Conservation (phyloP, 2,113 vertebrate species). For the Malurus elegans region DNA sequence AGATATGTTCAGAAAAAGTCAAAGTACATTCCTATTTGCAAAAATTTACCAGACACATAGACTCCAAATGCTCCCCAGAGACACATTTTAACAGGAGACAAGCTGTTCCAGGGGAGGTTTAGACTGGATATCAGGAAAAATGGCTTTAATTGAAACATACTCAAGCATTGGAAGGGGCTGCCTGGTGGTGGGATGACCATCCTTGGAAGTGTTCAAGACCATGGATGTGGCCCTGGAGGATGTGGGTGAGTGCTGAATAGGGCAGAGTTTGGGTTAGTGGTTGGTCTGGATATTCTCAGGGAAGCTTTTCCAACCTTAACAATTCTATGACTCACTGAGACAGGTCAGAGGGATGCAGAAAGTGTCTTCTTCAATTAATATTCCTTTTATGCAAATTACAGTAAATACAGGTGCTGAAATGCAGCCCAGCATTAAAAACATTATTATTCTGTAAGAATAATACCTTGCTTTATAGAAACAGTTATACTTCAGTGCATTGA, state of each 20-base stretch:
- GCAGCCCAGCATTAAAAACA: not conserved
- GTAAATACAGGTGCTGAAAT: not conserved
- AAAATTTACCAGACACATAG: not conserved
- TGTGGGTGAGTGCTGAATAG: not conserved
- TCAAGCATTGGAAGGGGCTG: not conserved
- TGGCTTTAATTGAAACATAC: not conserved
- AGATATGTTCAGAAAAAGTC: not conserved
- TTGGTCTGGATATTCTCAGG: accelerated
- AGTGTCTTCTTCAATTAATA: not conserved
- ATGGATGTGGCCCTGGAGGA: not conserved
- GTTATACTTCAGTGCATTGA: not conserved
- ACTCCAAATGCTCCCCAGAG: not conserved
- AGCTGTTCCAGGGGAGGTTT: not conserved
- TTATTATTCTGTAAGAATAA: not conserved
- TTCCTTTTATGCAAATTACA: not conserved
- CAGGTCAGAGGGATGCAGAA: not conserved
- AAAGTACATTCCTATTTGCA: not conserved
- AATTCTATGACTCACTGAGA: not conserved
- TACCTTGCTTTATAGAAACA: not conserved
- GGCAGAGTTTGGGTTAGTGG: not conserved
- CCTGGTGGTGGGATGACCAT: not conserved
- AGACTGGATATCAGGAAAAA: accelerated
- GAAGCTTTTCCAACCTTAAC: not conserved
- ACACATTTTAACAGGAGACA: not conserved
- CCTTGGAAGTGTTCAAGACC: not conserved